Conservation (phyloP, 1,140 invertebrate species). For the Heliconius nattereri region DNA sequence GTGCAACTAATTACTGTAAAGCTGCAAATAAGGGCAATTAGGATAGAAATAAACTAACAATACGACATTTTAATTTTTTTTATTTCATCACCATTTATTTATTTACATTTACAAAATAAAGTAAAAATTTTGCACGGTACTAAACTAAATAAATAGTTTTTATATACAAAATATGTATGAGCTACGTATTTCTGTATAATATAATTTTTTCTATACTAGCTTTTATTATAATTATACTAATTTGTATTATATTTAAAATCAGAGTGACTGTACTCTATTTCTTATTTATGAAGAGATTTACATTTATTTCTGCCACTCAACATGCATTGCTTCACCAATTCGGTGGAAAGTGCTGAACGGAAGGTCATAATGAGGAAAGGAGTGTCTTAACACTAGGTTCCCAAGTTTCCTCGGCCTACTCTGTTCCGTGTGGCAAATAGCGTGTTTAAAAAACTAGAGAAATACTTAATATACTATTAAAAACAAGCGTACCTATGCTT, state of each 20-base stretch:
- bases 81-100: conserved; percentile 25
- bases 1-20: too few relatives aligned
- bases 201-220: not conserved
- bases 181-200: not conserved
- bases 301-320: too few relatives aligned
- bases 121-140: not conserved
- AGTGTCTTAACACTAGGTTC: too few relatives aligned
- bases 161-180: conserved; percentile 6
- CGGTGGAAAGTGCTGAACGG: too few relatives aligned
- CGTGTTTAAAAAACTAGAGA: not conserved
- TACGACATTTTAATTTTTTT: conserved; percentile 15
- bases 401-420: not conserved
- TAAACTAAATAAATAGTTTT: not conserved
- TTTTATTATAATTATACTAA: not conserved
- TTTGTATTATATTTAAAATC: not conserved
- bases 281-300: too few relatives aligned
- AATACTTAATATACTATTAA: not conserved
- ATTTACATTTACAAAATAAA: conserved; percentile 23
- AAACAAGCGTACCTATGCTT: not conserved
- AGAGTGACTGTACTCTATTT: not conserved
- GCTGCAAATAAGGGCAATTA: too few relatives aligned
- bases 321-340: too few relatives aligned
- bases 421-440: not conserved
- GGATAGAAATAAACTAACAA: not conserved
- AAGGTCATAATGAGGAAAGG: too few relatives aligned